A percentile compares a stretch with the other conserved stretches of the same genome.
Evolutionary conservation across 2,797 vertebrate genomes (phyloP).

Genomic region (Manis pentadactyla): DNA sequence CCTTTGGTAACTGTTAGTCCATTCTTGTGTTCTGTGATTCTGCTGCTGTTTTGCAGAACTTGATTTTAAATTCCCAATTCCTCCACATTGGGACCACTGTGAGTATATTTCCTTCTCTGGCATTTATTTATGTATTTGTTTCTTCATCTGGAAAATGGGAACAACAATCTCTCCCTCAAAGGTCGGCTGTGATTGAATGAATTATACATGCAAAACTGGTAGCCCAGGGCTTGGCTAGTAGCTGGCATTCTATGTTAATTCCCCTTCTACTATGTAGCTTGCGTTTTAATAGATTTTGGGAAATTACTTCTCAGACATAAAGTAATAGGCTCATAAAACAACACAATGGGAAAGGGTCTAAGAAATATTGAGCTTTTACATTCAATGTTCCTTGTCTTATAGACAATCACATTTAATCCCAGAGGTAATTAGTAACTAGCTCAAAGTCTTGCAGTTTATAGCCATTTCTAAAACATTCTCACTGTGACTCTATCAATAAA

Average conservation of each 20-base stretch:
- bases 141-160: not conserved
- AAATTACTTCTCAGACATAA: slow-evolving; percentile 16
- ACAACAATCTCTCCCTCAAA: not conserved
- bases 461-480: not conserved
- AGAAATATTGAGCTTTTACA: not conserved
- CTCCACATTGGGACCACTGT: not conserved
- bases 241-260: not conserved
- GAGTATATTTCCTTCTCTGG: not conserved
- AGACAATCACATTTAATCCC: not conserved
- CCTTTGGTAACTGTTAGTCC: too few species aligned
- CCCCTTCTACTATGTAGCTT: not conserved
- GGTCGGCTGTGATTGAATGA: not conserved
- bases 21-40: too few species aligned
- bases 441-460: not conserved
- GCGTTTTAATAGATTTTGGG: not conserved
- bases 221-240: not conserved
- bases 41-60: not conserved
- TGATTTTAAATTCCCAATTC: not conserved
- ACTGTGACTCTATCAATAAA: not conserved
- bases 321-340: not conserved
- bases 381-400: not conserved
- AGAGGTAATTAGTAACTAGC: not conserved
- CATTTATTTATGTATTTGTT: not conserved
- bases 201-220: not conserved
- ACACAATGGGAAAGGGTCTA: not conserved